Evolutionary conservation across 2,113 vertebrate genomes (phyloP).

Genomic region (Regulus satrapa): DNA sequence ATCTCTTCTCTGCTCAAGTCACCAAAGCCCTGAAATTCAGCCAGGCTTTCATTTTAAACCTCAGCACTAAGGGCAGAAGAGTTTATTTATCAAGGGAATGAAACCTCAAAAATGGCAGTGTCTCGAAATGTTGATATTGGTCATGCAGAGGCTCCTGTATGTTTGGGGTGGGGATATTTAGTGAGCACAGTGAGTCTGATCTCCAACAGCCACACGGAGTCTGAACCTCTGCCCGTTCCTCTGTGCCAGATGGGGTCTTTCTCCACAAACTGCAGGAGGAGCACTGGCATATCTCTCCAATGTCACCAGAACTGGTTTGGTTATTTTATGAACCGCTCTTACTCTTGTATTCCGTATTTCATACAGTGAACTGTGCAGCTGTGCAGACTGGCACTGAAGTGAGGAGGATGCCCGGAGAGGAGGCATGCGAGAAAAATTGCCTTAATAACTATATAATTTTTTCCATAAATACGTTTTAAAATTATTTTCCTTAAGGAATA

Average conservation of each 20-base stretch:
- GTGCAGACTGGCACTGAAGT: neutral
- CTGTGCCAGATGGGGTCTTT: neutral
- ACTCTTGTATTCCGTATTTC: neutral
- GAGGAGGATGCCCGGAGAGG: neutral
- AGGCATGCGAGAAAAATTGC: neutral
- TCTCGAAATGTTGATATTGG: neutral
- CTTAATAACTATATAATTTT: neutral
- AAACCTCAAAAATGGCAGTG: neutral
- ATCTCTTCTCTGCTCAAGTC: conserved; percentile 5
- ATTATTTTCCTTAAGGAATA: neutral
- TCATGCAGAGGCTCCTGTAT: neutral
- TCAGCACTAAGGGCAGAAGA: neutral
- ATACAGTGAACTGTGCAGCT: neutral
- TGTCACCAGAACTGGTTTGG: neutral
- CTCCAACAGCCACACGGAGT: neutral
- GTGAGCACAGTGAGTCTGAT: neutral
- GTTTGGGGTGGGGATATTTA: neutral
- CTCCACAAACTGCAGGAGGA: neutral
- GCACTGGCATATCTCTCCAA: neutral
- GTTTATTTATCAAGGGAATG: neutral
- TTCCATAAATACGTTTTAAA: neutral
- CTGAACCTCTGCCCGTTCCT: neutral
- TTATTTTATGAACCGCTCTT: neutral
- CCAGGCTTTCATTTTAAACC: neutral
- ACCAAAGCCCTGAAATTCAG: conserved; percentile 11